phyloP scores from a whole-genome alignment of 2,888 invertebrate species.

The Papilio gigon region DNA sequence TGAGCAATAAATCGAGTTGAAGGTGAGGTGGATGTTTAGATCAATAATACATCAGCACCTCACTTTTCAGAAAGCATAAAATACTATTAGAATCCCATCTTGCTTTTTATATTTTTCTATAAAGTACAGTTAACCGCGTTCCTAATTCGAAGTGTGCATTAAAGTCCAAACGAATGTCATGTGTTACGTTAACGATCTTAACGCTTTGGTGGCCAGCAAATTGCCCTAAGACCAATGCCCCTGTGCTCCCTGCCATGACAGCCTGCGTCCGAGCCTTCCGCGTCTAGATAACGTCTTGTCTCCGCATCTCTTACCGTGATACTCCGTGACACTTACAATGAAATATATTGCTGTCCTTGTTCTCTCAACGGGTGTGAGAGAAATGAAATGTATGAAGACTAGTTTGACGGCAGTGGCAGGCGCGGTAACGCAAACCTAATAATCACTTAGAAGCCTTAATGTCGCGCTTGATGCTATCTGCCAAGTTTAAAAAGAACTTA shows the following conservation, averaged over 20 bases:
- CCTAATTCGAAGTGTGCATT: conserved; percentile 47
- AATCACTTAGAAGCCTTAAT: conserved; percentile 35
- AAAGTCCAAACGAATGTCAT: conserved; percentile 68
- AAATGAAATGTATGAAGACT: no score
- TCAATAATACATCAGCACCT: no score
- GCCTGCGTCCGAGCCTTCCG: conserved; percentile 74
- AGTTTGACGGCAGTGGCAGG: no score
- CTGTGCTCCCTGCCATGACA: conserved; percentile 74
- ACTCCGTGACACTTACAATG: no score
- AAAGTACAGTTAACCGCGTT: conserved; percentile 27
- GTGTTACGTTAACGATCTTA: conserved; percentile 74
- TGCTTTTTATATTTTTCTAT: no score
- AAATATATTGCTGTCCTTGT: no score
- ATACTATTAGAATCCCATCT: no score
- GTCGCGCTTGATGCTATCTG: conserved; percentile 31
- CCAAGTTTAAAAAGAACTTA: conserved; percentile 23
- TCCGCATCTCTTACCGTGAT: conserved; percentile 40
- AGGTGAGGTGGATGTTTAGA: no score
- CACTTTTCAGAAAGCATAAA: no score
- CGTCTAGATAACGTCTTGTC: conserved; percentile 41
- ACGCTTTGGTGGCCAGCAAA: conserved; percentile 79
- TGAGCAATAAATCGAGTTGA: no score
- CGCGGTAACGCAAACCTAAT: conserved; percentile 43
- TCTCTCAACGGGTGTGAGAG: no score
- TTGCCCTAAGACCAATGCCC: conserved; percentile 79